Percentiles rank a stretch among this genome's conserved stretches.
phyloP scores from a whole-genome alignment of 2,113 vertebrate species.

The Myocastor coypus region DNA sequence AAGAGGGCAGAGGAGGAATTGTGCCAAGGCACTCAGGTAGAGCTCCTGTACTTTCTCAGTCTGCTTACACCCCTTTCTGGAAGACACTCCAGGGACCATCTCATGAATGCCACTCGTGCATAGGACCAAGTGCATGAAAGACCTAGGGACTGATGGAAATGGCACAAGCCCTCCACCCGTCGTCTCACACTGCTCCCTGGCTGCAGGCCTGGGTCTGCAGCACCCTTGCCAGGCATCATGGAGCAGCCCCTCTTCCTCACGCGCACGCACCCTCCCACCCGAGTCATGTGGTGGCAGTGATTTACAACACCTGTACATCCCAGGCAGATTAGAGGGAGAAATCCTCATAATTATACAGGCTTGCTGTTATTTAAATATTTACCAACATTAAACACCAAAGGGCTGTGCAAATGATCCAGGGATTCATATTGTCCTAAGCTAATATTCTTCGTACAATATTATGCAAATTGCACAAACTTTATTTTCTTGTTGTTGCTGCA shows the following conservation, averaged over 20 bases:
- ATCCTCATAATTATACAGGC: slow-evolving; percentile 86
- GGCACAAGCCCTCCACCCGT: too few relatives aligned
- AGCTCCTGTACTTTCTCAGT: background rate
- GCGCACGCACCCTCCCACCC: background rate
- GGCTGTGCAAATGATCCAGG: slow-evolving; percentile 86
- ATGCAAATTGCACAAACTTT: slow-evolving; percentile 90
- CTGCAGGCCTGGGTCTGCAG: background rate
- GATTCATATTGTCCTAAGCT: slow-evolving; percentile 89
- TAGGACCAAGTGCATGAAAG: background rate
- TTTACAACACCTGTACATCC: slow-evolving; percentile 75
- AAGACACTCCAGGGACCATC: background rate
- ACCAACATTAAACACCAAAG: slow-evolving; percentile 90
- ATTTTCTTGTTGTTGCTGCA: slow-evolving; percentile 85
- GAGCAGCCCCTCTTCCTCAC: background rate
- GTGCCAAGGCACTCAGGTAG: background rate
- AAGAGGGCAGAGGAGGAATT: background rate
- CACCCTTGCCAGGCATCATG: background rate
- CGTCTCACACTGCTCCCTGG: too few relatives aligned
- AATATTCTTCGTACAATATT: slow-evolving; percentile 88
- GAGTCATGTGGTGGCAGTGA: background rate
- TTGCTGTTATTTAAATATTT: slow-evolving; percentile 92
- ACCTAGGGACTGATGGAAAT: background rate
- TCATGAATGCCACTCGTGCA: background rate
- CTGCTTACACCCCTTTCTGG: background rate
- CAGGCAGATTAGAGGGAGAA: slow-evolving; percentile 84